Evolutionary conservation across 2,888 invertebrate species (phyloP), one percentile per base, ranked within the genome.

Genomic region (Dromius quadrimaculatus): DNA sequence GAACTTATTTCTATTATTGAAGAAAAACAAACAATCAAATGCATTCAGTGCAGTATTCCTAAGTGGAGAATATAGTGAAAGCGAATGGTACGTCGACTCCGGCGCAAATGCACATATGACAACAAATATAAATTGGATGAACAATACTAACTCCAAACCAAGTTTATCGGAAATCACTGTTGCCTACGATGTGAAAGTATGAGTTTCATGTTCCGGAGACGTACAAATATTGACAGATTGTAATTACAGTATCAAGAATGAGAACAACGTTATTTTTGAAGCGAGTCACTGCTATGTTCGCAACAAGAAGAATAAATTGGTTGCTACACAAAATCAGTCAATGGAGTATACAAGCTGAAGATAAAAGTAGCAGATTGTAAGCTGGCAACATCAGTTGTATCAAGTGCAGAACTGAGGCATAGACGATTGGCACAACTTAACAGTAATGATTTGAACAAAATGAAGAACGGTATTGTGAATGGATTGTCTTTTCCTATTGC

Each of bases 1-100:
- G 8, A 15, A 13, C 11, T 5, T 15, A 8, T 15, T 13, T 15
- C 11, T 15, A 28, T 3, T 28, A 28, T 3, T 8, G 4, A 28
- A 28, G 8, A 28, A 5, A 28, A 17, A 9, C 8, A 36, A 41
- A 6, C 15, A 2, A 8, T n/a, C 19, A 47, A 47, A 19, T 11
- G 36, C 36, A n/a, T 38, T 61, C 9, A 61, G 19, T 61, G 61
- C 61, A n/a, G 38, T 36, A n/a, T 61, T 61, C 20, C 9, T 38
- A 3, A 61, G 38, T 28, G 57, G 8, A 11, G 8, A 57, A 2
- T 57, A 28, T 15, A 57, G 32, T 11, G 11, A 57, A 5, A 32
- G 11, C 32, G 57, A 57, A 28, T 57, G 23, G 23, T 57, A 57
- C 17, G 3, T 45, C 2, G 45, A 45, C 17, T 45, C 45, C 5